phyloP scores from a whole-genome alignment of 1,140 invertebrate species.

The Lamellibrachia luymesi region DNA sequence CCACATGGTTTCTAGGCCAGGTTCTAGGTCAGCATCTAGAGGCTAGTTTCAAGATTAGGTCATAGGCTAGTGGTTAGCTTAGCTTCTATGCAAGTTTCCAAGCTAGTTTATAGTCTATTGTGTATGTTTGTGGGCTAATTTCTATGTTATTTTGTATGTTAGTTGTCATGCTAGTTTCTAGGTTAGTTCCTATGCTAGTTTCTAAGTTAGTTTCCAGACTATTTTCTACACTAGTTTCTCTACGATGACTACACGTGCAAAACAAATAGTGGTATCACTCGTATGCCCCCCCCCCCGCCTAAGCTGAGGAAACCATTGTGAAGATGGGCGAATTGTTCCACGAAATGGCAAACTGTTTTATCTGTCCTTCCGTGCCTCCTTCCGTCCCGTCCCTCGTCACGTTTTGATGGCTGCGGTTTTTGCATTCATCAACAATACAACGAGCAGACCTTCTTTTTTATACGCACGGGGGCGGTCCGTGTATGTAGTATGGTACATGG shows the following conservation, averaged over 20 bases:
- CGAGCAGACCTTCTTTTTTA: neutral
- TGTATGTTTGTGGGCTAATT: neutral
- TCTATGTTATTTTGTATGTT: too few relatives aligned
- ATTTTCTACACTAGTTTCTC: neutral
- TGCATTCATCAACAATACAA: neutral
- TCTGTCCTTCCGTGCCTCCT: too few relatives aligned
- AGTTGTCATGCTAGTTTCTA: neutral
- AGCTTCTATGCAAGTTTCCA: too few relatives aligned
- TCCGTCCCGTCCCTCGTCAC: neutral
- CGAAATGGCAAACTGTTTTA: too few relatives aligned
- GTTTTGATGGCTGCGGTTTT: neutral
- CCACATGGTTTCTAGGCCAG: neutral
- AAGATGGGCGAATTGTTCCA: too few relatives aligned
- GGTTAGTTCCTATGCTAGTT: neutral
- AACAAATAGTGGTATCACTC: too few relatives aligned
- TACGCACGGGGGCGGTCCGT: too few relatives aligned
- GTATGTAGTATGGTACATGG: too few relatives aligned
- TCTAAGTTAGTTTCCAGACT: too few relatives aligned
- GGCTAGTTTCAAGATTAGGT: too few relatives aligned
- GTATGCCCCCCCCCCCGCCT: too few relatives aligned
- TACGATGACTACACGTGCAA: neutral
- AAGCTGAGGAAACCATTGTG: too few relatives aligned
- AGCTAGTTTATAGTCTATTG: neutral
- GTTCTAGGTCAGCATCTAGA: neutral
- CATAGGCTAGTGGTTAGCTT: neutral